Conservation (phyloP, 2,113 vertebrate genomes). For the Lagopus leucura region DNA sequence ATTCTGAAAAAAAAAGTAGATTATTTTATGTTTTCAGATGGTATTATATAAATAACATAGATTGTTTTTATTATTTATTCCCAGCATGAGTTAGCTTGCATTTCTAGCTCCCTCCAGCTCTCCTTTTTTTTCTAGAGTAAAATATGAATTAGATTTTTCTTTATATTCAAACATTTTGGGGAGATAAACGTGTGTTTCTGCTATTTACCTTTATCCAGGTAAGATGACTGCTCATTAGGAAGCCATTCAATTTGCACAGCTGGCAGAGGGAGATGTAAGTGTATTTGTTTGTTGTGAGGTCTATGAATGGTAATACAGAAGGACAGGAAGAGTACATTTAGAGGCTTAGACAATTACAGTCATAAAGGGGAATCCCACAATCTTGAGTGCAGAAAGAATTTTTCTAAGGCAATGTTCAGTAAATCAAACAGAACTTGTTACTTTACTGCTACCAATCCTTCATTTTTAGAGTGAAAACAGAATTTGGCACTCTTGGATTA, state of each 20-base stretch:
- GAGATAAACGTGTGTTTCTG: neutral
- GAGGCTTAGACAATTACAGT: neutral
- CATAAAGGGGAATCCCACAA: neutral
- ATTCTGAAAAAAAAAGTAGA: neutral
- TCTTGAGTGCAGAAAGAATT: neutral
- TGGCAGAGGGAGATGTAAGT: neutral
- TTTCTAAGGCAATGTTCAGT: neutral
- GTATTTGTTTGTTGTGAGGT: neutral
- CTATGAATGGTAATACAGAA: neutral
- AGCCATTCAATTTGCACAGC: neutral
- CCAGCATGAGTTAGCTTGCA: neutral
- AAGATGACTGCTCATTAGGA: neutral
- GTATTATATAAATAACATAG: accelerated
- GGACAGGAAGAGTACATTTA: neutral
- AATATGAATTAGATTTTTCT: neutral
- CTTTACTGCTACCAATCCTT: neutral
- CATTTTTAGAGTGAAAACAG: neutral
- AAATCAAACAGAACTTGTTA: neutral
- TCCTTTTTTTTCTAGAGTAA: neutral
- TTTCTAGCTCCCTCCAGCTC: neutral
- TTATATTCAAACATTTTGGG: neutral
- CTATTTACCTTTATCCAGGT: neutral
- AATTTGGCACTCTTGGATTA: neutral
- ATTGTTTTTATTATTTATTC: neutral
- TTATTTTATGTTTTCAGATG: neutral